Conservation (phyloP, 2,113 vertebrate species). For the Eptatretus burgeri region DNA sequence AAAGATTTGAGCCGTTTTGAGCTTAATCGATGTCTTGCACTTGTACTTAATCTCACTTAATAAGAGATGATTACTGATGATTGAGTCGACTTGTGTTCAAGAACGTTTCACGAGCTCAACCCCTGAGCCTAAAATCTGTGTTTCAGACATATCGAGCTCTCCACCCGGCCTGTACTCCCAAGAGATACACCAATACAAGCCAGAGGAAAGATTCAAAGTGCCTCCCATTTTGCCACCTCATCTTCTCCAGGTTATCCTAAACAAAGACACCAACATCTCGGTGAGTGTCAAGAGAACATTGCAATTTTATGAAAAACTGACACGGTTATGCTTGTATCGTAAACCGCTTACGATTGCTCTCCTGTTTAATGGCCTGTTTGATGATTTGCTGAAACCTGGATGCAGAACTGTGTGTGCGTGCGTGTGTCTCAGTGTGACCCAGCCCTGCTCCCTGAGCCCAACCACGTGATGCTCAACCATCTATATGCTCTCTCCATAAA, state of each 20-base stretch:
- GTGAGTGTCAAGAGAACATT: slow-evolving; percentile 26
- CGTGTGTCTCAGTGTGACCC: slow-evolving; percentile 44
- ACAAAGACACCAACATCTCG: slow-evolving; percentile 78
- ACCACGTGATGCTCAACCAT: slow-evolving; percentile 92
- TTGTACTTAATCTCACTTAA: too few species aligned
- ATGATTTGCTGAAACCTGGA: too few species aligned
- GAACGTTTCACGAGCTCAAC: slow-evolving; percentile 2
- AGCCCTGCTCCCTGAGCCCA: slow-evolving; percentile 77
- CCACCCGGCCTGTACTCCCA: slow-evolving; percentile 75
- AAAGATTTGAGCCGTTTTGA: too few species aligned
- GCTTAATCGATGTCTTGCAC: too few species aligned
- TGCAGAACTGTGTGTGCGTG: background rate
- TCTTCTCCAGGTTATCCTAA: slow-evolving; percentile 81
- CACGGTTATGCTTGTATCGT: too few species aligned
- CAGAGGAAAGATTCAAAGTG: slow-evolving; percentile 46
- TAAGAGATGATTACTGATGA: too few species aligned
- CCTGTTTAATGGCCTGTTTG: too few species aligned
- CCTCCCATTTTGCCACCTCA: slow-evolving; percentile 77
- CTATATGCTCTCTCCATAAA: slow-evolving; percentile 89
- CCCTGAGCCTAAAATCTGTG: too few species aligned
- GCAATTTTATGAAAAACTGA: too few species aligned
- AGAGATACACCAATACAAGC: slow-evolving; percentile 40
- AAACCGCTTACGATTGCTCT: too few species aligned
- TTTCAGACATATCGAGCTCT: slow-evolving; percentile 60
- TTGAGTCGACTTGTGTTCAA: slow-evolving; percentile 8